phyloP scores from a whole-genome alignment of 1,140 invertebrate species.

The Apis cerana region DNA sequence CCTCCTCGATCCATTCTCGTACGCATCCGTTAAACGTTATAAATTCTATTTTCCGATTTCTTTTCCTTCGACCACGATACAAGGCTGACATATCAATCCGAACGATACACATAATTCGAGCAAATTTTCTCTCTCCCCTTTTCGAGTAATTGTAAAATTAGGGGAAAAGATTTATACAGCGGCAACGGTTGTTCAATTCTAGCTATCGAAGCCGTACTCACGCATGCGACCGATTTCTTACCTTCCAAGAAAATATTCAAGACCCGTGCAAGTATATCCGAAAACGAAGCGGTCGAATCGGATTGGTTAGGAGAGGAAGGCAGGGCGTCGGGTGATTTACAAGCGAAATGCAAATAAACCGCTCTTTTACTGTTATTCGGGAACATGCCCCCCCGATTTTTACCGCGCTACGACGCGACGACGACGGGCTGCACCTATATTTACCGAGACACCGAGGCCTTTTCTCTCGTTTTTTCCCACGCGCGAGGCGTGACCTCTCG shows the following conservation, averaged over 20 bases:
- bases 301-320: not conserved
- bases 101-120: too few species aligned
- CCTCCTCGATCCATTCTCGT: constrained; percentile 11
- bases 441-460: constrained; percentile 43
- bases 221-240: not conserved
- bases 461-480: constrained; percentile 26
- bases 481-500: constrained; percentile 48
- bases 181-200: too few species aligned
- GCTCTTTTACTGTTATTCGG: constrained; percentile 63
- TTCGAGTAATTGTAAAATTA: too few species aligned
- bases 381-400: constrained; percentile 57
- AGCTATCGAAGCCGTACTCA: too few species aligned
- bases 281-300: constrained; percentile 11
- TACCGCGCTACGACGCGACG: constrained; percentile 22
- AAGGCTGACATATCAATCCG: too few species aligned
- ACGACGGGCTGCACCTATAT: constrained; percentile 60
- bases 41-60: constrained; percentile 22
- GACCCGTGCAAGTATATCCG: too few species aligned
- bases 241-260: not conserved
- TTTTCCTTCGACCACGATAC: too few species aligned
- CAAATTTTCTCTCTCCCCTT: too few species aligned
- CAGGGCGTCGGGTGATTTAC: not conserved
- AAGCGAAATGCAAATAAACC: constrained; percentile 58
- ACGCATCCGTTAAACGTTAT: constrained; percentile 65
- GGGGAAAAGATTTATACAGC: too few species aligned